Evolutionary conservation across 1,140 invertebrate species (phyloP).

Genomic region (Leptonema lineaticorne): DNA sequence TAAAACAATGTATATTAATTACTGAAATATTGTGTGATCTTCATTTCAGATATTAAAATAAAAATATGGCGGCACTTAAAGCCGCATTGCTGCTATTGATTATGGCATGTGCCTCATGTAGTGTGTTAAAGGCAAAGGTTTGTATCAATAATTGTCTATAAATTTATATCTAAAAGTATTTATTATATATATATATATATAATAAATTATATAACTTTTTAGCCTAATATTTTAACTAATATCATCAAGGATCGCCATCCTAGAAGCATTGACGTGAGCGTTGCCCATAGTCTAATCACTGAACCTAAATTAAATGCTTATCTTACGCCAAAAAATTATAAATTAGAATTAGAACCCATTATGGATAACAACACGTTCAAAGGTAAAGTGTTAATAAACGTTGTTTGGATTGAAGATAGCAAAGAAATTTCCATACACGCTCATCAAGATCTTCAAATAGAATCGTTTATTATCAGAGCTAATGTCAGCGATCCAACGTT

Average conservation of each 20-base stretch:
- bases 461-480: conserved; percentile 50
- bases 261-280: conserved; percentile 63
- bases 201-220: conserved; percentile 7
- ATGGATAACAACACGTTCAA: conserved; percentile 60
- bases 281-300: conserved; percentile 58
- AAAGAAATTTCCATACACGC: conserved; percentile 63
- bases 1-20: no score
- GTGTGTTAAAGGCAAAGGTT: conserved; percentile 35
- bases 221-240: conserved; percentile 20
- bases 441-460: conserved; percentile 61
- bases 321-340: conserved; percentile 61
- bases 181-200: background rate
- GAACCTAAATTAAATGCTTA: conserved; percentile 59
- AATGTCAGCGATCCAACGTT: conserved; percentile 33
- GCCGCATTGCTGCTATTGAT: conserved; percentile 26
- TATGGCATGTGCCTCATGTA: conserved; percentile 22
- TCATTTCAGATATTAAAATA: conserved; percentile 29
- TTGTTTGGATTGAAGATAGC: conserved; percentile 58
- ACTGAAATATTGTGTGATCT: no score
- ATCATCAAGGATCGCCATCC: conserved; percentile 34
- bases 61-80: conserved; percentile 35
- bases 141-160: background rate
- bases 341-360: conserved; percentile 62
- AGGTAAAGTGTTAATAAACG: conserved; percentile 62
- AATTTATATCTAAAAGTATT: background rate